Evolutionary conservation across 2,113 vertebrate species (phyloP).

Genomic region (Chloroceryle aenea): DNA sequence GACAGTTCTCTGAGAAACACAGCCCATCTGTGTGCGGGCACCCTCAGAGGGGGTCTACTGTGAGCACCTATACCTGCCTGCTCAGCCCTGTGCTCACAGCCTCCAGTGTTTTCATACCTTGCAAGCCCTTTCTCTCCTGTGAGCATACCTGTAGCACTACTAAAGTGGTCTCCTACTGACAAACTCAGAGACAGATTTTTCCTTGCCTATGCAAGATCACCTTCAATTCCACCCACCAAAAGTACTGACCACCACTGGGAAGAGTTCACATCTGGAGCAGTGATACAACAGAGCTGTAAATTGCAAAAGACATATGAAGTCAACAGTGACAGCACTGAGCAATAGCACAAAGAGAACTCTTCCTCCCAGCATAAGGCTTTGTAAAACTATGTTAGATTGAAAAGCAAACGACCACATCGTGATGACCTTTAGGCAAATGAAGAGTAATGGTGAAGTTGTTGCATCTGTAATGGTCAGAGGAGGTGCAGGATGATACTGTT

Average conservation of each 20-base stretch:
- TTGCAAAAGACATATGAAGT: background rate
- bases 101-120: background rate
- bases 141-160: background rate
- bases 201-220: background rate
- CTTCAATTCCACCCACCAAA: background rate
- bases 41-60: background rate
- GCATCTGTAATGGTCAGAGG: background rate
- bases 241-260: background rate
- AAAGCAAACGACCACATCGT: background rate
- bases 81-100: background rate
- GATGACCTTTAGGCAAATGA: background rate
- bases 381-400: background rate
- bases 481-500: background rate
- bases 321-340: background rate
- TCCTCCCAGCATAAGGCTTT: background rate
- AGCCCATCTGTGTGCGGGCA: background rate
- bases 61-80: background rate
- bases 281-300: background rate
- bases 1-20: background rate
- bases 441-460: background rate
- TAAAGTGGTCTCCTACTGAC: background rate
- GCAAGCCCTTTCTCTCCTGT: background rate
- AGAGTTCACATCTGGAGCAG: accelerated
- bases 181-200: background rate
- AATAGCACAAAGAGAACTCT: background rate